phyloP scores from a whole-genome alignment of 2,888 invertebrate species.

The Nudaria mundana region DNA sequence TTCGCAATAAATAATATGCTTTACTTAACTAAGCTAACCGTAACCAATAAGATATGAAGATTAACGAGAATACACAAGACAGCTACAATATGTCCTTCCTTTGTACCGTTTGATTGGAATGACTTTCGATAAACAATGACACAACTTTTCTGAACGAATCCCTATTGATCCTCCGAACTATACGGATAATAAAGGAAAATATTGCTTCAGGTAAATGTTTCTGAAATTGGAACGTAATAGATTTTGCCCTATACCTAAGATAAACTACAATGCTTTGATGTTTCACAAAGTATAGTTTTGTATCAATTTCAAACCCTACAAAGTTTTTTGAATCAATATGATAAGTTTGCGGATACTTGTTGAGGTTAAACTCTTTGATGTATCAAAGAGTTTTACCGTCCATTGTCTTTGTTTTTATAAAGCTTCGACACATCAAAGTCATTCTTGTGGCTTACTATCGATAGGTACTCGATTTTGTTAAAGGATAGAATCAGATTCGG shows the following conservation, averaged over 20 bases:
- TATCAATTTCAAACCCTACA: conserved; percentile 6
- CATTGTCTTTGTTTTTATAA: no score
- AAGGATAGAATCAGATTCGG: no score
- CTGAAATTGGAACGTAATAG: conserved; percentile 27
- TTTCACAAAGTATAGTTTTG: conserved; percentile 24
- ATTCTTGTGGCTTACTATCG: no score
- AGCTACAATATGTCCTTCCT: conserved; percentile 61
- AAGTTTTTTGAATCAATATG: conserved; percentile 11
- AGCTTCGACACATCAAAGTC: no score
- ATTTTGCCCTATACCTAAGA: conserved; percentile 25
- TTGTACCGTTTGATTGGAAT: conserved; percentile 68
- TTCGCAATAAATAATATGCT: conserved; percentile 15
- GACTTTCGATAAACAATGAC: conserved; percentile 73
- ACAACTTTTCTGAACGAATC: conserved; percentile 42
- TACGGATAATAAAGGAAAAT: conserved; percentile 45
- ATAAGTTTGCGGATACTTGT: conserved; percentile 14
- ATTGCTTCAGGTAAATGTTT: conserved; percentile 32
- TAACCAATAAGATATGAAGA: conserved; percentile 60
- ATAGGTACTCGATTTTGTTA: no score
- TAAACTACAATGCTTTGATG: conserved; percentile 27
- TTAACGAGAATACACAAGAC: conserved; percentile 57
- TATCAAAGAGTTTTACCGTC: conserved; percentile 1
- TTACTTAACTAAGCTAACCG: conserved; percentile 41
- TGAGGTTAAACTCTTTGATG: conserved; percentile 1
- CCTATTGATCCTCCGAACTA: conserved; percentile 37